Evolutionary conservation across 2,888 invertebrate genomes (phyloP), one percentile per base, ranked within the genome.

Genomic region (Polydesmus complanatus): DNA sequence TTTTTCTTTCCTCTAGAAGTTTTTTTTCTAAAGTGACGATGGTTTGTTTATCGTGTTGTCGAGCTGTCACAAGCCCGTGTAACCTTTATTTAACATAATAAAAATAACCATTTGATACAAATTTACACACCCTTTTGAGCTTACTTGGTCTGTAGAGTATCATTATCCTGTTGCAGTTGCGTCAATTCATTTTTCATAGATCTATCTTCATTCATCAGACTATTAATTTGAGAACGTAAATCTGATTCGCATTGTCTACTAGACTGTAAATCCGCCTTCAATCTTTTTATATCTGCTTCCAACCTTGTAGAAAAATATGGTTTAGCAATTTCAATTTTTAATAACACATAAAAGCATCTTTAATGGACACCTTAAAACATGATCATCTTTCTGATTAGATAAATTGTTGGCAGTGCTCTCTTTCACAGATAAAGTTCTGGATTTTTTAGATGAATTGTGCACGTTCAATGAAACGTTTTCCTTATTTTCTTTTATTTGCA

Each of bases 91-190:
- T 57, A 62, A 65, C 49, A 54, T 53, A 2, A 11, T 19, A 59
- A 56, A 60, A 5, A 22, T 60, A 5, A 11, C 5, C 19, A 52
- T 52, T 51, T 53, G 14, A 37, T 37, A 5, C 14, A 37, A 14
- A 14, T 37, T 14, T 37, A 37, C 37, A 14, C 37, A 37, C 14
- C 5, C 37, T 37, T 8, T 51, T 59, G 50, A 25, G 73, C 79
- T 74, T 69, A 85, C 84, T 87, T 87, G 72, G 84, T 84, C 72
- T 93, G 92, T 68, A 93, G 77, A 71, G 86, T 85, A 69, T 92
- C 91, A 73, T 91, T 85, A 71, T 90, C 89, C 71, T 87, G 84
- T 75, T 88, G 87, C 72, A 91, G 81, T 69, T 84, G 83, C 61
- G 80, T 78, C 69, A 88, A 78, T 74, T 92, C 89, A 67, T 83